phyloP scores from a whole-genome alignment of 2,113 vertebrate species.

The Hymenochirus boettgeri region DNA sequence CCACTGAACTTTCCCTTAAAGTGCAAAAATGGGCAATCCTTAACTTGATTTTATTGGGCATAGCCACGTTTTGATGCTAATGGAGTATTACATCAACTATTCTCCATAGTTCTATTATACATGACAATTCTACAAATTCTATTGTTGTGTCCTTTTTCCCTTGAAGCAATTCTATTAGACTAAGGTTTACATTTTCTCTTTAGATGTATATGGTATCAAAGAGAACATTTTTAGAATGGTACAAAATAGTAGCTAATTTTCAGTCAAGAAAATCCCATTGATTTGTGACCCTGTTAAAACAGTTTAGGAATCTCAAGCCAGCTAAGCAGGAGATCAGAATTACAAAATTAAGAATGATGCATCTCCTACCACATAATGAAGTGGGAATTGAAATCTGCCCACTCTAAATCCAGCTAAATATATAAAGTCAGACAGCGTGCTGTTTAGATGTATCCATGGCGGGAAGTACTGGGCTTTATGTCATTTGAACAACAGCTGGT shows the following conservation, averaged over 20 bases:
- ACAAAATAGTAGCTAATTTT: too few relatives aligned
- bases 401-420: slow-evolving; percentile 17
- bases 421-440: not conserved
- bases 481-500: not conserved
- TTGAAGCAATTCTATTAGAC: too few relatives aligned
- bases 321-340: slow-evolving; percentile 36
- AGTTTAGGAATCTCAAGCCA: slow-evolving; percentile 32
- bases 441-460: slow-evolving; percentile 11
- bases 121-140: too few relatives aligned
- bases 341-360: slow-evolving; percentile 35
- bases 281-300: slow-evolving; percentile 36
- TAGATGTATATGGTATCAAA: too few relatives aligned
- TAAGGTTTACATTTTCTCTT: too few relatives aligned
- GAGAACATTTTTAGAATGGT: slow-evolving; percentile 1
- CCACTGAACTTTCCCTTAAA: too few relatives aligned
- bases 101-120: too few relatives aligned
- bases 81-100: too few relatives aligned
- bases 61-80: too few relatives aligned
- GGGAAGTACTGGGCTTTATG: not conserved
- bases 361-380: slow-evolving; percentile 30
- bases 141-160: too few relatives aligned
- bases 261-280: slow-evolving; percentile 29
- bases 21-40: too few relatives aligned
- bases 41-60: too few relatives aligned
- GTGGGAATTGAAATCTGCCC: slow-evolving; percentile 30